phyloP scores from a whole-genome alignment of 1,140 invertebrate species.

The Pseudomyrmex cubaensis region DNA sequence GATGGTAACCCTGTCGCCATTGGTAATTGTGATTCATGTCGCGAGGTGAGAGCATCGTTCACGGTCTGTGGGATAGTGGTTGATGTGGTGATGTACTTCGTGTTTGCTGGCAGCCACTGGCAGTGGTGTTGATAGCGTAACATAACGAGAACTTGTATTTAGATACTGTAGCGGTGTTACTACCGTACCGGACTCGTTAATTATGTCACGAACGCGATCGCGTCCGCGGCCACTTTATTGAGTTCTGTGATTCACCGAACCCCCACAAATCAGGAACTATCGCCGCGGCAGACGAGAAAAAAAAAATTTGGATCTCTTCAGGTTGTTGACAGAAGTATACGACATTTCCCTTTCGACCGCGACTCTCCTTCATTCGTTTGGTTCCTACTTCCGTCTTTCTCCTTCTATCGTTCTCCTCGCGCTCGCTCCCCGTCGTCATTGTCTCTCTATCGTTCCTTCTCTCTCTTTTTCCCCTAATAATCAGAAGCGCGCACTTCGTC shows the following conservation, averaged over 20 bases:
- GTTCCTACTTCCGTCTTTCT: background rate
- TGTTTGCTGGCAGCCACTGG: background rate
- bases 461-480: constrained; percentile 10
- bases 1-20: background rate
- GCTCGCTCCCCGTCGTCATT: background rate
- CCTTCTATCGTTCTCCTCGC: background rate
- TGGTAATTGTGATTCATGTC: constrained; percentile 29
- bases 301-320: background rate
- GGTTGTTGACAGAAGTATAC: constrained; percentile 24
- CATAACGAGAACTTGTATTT: background rate
- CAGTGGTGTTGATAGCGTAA: constrained; percentile 1
- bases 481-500: constrained; percentile 32
- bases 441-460: background rate
- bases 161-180: background rate
- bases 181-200: background rate
- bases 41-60: constrained; percentile 1
- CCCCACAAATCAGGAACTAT: background rate
- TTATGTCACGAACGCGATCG: constrained; percentile 50
- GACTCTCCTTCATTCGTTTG: background rate
- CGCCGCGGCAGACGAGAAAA: background rate
- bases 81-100: constrained; percentile 2
- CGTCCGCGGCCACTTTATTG: background rate
- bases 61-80: background rate
- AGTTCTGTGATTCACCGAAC: background rate
- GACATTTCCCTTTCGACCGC: background rate